Evolutionary conservation across 2,113 vertebrate genomes (phyloP).

Genomic region (Cyanoderma ruficeps): DNA sequence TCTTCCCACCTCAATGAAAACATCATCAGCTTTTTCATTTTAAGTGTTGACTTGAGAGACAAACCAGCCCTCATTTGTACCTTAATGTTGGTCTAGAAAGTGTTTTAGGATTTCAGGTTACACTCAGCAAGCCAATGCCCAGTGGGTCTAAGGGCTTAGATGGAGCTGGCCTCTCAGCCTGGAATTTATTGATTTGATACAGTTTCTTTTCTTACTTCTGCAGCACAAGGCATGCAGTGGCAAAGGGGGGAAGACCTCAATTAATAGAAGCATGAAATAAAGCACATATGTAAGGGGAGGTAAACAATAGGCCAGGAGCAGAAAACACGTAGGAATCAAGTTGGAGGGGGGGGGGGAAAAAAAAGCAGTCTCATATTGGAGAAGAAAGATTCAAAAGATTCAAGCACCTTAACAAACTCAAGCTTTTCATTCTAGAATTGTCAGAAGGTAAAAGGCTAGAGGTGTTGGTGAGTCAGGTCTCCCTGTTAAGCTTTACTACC

Average conservation of each 20-base stretch:
- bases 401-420: not conserved
- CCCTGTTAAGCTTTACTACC: not conserved
- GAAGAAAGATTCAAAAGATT: not conserved
- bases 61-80: conserved; percentile 64
- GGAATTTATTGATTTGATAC: conserved; percentile 73
- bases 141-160: conserved; percentile 58
- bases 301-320: not conserved
- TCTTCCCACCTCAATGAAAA: conserved; percentile 69
- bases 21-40: conserved; percentile 69
- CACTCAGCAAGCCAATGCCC: conserved; percentile 60
- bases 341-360: no score
- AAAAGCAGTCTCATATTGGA: not conserved
- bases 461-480: not conserved
- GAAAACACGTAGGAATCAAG: not conserved
- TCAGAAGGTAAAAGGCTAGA: not conserved
- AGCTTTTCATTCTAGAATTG: not conserved
- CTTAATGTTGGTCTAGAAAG: conserved; percentile 58
- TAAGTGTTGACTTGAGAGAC: conserved; percentile 72
- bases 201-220: conserved; percentile 75
- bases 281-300: conserved; percentile 29
- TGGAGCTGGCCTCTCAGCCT: conserved; percentile 47
- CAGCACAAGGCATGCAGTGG: not conserved
- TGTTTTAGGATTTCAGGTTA: conserved; percentile 72
- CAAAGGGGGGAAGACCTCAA: conserved; percentile 34
- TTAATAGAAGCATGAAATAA: conserved; percentile 72